Base-by-base conservation (phyloP, 2,888 invertebrate genomes). In the Coremacera marginata region DNA sequence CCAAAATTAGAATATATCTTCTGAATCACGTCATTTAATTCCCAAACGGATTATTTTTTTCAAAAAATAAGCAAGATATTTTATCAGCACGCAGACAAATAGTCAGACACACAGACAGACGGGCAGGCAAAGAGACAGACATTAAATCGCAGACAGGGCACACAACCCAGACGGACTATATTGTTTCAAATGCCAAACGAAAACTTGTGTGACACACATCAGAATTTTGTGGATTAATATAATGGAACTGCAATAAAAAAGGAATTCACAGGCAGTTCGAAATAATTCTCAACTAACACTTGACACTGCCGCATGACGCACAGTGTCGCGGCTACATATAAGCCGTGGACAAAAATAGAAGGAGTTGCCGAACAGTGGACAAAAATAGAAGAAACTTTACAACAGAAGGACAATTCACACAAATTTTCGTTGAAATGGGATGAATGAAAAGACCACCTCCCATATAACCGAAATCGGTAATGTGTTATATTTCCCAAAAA, bases 1-100 rank as follows among this genome's bases (percentile, higher is more conserved):
- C n/a, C n/a, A n/a, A n/a, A 63, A 60, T 65, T 51, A 19, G 51
- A 73, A 73, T 49, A 52, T 31, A 73, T 72, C 62, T 52, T 5
- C 22, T 37, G 16, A 57, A 37, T n/a, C 19, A 52, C 63, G 22
- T 27, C 62, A 7, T 44, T 34, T 67, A 22, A 37, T 37, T 22
- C 44, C 37, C 67, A 67, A 37, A 44, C 67, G 22, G 67, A n/a
- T 67, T 67, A 63, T 5, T 16, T 19, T n/a, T n/a, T n/a, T n/a
- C 8, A 16, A 14, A 25, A 25, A 49, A 31, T 11, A 25, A 60
- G 25, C 27, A 60, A 60, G 60, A 25, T 60, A 60, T 60, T 60
- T 60, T 25, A 27, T 60, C 60, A 22, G 60, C 27, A 8, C 22
- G 5, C 52, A 70, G 55, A 71, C 34, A 37, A 19, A 11, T 19